Percentiles rank a stretch among this genome's conserved stretches.
Evolutionary conservation across 2,888 invertebrate genomes (phyloP).

Genomic region (Aquatica leii): DNA sequence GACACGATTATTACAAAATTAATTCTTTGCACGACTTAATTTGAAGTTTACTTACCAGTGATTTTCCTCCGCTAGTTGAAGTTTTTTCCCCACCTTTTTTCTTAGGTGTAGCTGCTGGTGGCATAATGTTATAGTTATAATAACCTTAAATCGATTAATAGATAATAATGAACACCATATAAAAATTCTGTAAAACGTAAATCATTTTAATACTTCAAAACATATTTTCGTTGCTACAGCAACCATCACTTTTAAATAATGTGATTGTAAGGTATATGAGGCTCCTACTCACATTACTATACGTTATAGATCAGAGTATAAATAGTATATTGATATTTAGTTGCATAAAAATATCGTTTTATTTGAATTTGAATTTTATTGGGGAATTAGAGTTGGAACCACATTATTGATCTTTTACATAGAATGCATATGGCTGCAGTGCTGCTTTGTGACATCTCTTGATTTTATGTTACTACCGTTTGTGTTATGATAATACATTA

Average conservation of each 20-base stretch:
- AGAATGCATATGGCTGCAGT: slow-evolving; percentile 34
- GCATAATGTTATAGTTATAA: slow-evolving; percentile 40
- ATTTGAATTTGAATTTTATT: slow-evolving; percentile 29
- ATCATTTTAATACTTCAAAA: slow-evolving; percentile 33
- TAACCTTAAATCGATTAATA: not conserved
- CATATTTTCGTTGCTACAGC: slow-evolving; percentile 33
- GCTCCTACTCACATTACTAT: not conserved
- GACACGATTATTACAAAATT: slow-evolving; percentile 9
- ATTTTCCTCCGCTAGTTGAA: not conserved
- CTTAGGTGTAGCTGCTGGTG: slow-evolving; percentile 40
- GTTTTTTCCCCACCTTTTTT: slow-evolving; percentile 35
- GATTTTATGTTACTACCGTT: slow-evolving; percentile 3
- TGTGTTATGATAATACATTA: slow-evolving; percentile 12
- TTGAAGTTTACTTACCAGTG: not conserved
- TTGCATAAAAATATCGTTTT: not conserved
- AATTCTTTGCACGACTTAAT: not conserved
- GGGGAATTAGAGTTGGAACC: slow-evolving; percentile 40
- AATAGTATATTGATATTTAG: slow-evolving; percentile 3
- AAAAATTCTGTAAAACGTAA: slow-evolving; percentile 21
- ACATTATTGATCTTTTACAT: slow-evolving; percentile 46
- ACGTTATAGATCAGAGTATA: not conserved
- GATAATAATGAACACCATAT: not conserved
- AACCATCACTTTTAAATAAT: slow-evolving; percentile 14
- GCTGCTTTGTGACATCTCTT: slow-evolving; percentile 27
- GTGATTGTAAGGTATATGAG: not conserved